phyloP scores from a whole-genome alignment of 2,888 invertebrate species.

The Trachelus tabidus region DNA sequence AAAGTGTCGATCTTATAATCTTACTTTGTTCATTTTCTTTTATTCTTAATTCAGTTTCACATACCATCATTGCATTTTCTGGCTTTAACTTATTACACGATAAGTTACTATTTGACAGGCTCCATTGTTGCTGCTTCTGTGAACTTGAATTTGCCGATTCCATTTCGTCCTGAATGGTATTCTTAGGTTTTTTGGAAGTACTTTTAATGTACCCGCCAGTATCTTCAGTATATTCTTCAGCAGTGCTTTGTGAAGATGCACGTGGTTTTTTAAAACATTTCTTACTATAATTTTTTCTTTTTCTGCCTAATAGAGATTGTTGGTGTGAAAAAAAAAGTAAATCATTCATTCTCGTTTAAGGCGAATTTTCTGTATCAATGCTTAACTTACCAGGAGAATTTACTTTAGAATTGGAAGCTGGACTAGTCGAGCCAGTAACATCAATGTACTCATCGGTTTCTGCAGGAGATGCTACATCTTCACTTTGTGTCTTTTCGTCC shows the following conservation, averaged over 20 bases:
- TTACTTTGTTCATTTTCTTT: not conserved
- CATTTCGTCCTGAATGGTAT: not conserved
- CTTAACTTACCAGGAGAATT: slow-evolving; percentile 4
- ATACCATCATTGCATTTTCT: not conserved
- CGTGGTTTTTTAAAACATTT: not conserved
- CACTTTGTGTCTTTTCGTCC: slow-evolving; percentile 16
- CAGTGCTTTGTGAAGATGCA: not conserved
- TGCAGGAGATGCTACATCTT: slow-evolving; percentile 5
- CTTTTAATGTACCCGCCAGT: not conserved
- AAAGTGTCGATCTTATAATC: not conserved
- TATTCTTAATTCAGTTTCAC: not conserved
- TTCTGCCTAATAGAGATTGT: not conserved
- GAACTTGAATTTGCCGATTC: not conserved
- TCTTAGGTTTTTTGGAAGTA: not conserved
- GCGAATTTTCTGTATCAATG: not conserved
- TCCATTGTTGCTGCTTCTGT: not conserved
- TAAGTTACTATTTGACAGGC: not conserved
- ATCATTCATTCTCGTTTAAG: not conserved
- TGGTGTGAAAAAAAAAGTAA: slow-evolving; percentile 1
- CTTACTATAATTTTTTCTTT: not conserved
- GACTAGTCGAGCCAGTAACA: slow-evolving; percentile 29
- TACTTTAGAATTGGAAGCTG: slow-evolving; percentile 8
- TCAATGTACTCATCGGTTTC: slow-evolving; percentile 24
- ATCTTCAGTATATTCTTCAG: not conserved
- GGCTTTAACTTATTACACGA: not conserved